Evolutionary conservation across 1,140 invertebrate species (phyloP), one percentile per base, ranked within the genome.

Genomic region (Campoletis sonorensis): DNA sequence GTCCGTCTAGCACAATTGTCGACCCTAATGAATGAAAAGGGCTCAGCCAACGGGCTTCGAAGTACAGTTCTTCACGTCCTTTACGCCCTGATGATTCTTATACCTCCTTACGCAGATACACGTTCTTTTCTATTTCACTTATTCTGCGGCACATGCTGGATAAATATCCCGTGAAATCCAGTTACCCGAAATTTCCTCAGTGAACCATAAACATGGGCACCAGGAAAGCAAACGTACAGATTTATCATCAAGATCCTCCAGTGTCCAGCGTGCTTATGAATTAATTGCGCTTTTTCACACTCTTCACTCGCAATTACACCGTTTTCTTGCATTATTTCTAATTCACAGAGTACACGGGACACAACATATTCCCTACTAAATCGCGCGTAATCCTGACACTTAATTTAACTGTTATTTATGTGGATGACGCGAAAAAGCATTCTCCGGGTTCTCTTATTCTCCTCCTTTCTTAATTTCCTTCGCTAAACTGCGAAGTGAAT

Each of bases 111-210:
- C 21, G 21, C 18, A 21, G 18, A 58, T 58, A 8, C 18, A 21
- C 11, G 54, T n/a, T 21, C 10, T 67, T 26, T 67, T 82, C 80
- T 80, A 54, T 64, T 33, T 27, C 27, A 7, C 27, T 61, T 27
- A 40, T 7, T 30, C 68, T 51, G 23, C 27, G 27, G 27, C 27
- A 18, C 37, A 71, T 45, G 4, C 15, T 33, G 15, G 72, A 67
- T 73, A 78, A 78, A 79, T 80, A 54, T 84, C 68, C 79, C 84
- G 79, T 87, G 83, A 87, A 87, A 85, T 70, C 86, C 82, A 85
- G 85, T 86, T 85, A 85, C 79, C 75, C 79, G 82, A 80, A 87
- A 87, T 83, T 87, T 67, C 82, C 82, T 80, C 73, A 18, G 70
- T 18, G 37, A 5, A 45, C 11, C 40, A 45, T 45, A 45, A 45